A percentile compares a stretch with the other conserved stretches of the same genome.
phyloP scores from a whole-genome alignment of 2,888 invertebrate genomes.

The Trissolcus brochymenae region DNA sequence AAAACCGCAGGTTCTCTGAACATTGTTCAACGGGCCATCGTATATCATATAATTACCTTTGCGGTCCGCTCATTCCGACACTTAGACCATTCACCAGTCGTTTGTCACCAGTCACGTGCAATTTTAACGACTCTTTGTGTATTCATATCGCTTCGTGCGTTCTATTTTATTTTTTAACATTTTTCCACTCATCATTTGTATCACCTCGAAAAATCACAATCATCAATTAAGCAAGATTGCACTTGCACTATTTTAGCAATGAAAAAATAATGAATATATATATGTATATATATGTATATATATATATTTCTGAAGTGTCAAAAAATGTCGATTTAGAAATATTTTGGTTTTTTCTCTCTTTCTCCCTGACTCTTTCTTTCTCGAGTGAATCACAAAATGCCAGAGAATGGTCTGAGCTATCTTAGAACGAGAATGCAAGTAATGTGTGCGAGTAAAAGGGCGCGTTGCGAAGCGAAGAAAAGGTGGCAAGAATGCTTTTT shows the following conservation, averaged over 20 bases:
- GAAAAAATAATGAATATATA: no score
- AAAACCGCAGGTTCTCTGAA: conserved; percentile 74
- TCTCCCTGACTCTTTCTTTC: no score
- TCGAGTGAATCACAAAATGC: no score
- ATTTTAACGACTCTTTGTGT: conserved; percentile 44
- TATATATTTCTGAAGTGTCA: no score
- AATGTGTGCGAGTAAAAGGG: conserved; percentile 49
- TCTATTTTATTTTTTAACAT: conserved; percentile 12
- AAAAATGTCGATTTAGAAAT: no score
- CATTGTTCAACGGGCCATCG: conserved; percentile 70
- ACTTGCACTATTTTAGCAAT: no score
- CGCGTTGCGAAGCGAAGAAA: conserved; percentile 43
- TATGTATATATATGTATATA: no score
- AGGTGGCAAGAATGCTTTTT: conserved; percentile 61
- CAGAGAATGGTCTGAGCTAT: conserved; percentile 20
- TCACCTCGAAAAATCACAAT: background rate
- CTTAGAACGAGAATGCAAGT: conserved; percentile 41
- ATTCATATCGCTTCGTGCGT: conserved; percentile 16
- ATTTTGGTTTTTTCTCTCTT: no score
- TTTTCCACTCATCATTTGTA: conserved; percentile 15
- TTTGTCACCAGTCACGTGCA: conserved; percentile 67
- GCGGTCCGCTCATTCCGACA: conserved; percentile 73
- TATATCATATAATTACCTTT: conserved; percentile 75
- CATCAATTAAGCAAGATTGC: no score
- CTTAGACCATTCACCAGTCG: conserved; percentile 72